Evolutionary conservation across 2,113 vertebrate species (phyloP), one percentile per base, ranked within the genome.

Genomic region (Pseudorhombus dupliciocellatus): DNA sequence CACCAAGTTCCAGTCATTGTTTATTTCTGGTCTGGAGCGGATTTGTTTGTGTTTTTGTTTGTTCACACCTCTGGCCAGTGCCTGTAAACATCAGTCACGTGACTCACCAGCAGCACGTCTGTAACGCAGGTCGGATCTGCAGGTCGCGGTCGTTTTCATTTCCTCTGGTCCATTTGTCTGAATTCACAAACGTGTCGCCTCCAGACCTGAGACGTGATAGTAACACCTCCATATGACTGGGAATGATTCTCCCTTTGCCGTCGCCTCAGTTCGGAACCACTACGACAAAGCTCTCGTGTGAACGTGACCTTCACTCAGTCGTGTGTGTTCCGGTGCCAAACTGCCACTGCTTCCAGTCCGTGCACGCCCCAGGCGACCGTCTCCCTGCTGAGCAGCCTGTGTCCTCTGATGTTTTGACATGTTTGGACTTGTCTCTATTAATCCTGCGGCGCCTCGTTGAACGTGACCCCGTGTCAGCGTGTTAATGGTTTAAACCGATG

Each of bases 351-450:
- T 40, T 51, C 44, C 56, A 37, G 46, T 30, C 50, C 21, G 16
- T 7, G 4, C 28, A 6, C 55, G 20, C 18, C 20, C 64, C 10
- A 16, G 66, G 79, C 55, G 57, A 71, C 10, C 20, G 14, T 42
- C 9, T 71, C 34, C 34, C 34, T 37, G 34, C 34, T 3, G 34
- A 37, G 34, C 10, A 11, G 34, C 34, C 34, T 37, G 34, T 11
- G 67, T 48, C 59, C 60, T 79, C 21, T 80, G 74, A 85, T 82
- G 56, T 76, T 21, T 12, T 60, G 66, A 69, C 83, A 34, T 81
- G 83, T 77, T 78, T 42, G 53, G 68, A 81, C 75, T 5, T 76
- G 81, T 80, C 69, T 85, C 24, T 66, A 30, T 57, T 6, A 50
- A 61, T 22, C 78, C 62, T 58, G 55, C 2, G 14, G 20, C 0